Evolutionary conservation across 2,888 invertebrate genomes (phyloP).

Genomic region (Synergus gifuensis): DNA sequence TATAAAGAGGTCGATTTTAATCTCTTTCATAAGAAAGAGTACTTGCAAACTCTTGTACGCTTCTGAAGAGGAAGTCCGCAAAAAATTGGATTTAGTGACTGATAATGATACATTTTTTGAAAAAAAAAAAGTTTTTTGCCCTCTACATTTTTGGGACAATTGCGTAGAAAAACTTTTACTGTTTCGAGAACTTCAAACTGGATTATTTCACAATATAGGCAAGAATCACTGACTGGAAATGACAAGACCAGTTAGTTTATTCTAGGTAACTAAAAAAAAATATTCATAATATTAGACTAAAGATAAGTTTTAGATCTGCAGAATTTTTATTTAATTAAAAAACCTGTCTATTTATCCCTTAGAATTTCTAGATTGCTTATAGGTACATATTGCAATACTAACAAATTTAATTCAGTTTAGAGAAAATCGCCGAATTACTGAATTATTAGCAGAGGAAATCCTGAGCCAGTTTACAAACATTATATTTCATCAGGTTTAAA

Average conservation of each 20-base stretch:
- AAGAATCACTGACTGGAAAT: neutral
- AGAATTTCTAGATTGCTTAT: neutral
- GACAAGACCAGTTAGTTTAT: neutral
- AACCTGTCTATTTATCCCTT: neutral
- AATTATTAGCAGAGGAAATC: neutral
- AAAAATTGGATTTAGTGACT: neutral
- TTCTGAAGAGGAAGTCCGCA: slow-evolving; percentile 49
- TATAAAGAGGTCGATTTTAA: neutral
- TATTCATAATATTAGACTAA: neutral
- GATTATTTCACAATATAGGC: neutral
- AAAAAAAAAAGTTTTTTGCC: neutral
- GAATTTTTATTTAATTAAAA: neutral
- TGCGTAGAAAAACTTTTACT: neutral
- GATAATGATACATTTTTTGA: no score
- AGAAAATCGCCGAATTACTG: neutral
- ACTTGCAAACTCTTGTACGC: neutral
- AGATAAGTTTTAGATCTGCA: neutral
- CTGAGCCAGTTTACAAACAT: no score
- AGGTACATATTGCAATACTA: neutral
- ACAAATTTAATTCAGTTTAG: neutral
- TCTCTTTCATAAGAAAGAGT: neutral
- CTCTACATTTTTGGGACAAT: neutral
- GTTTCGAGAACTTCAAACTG: neutral
- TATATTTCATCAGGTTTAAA: no score
- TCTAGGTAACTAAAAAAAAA: neutral